Conservation (phyloP, 37 sponge, comb jelly and placozoan genomes). For the Theonella swinhoei region DNA sequence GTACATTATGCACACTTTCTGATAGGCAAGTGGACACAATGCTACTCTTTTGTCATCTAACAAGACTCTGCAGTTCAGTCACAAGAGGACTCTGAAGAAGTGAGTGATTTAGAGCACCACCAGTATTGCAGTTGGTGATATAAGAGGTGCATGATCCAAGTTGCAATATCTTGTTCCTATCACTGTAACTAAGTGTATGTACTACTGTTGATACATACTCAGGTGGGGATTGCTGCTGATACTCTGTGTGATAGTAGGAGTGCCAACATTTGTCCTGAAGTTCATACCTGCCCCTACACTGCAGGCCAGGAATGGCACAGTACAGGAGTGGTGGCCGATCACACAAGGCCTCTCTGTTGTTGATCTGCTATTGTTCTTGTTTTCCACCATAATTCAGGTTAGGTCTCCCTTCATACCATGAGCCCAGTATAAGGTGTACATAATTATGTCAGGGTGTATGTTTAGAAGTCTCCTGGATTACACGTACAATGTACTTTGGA, state of each 20-base stretch:
- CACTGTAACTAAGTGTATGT: neutral
- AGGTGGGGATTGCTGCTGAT: conserved; percentile 73
- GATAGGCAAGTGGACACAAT: no score
- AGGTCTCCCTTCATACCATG: neutral
- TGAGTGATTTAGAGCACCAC: no score
- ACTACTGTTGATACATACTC: neutral
- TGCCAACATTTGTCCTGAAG: conserved; percentile 64
- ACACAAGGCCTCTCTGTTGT: conserved; percentile 33
- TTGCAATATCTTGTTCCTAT: no score
- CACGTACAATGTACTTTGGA: no score
- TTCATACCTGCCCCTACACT: neutral
- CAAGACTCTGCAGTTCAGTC: no score
- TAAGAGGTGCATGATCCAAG: no score
- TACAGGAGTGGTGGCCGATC: conserved; percentile 3
- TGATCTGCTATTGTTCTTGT: conserved; percentile 49
- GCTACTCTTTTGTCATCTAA: no score
- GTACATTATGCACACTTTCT: no score
- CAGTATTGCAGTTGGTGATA: no score
- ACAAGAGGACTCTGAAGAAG: no score
- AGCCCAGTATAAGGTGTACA: neutral
- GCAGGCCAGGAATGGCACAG: neutral
- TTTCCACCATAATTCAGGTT: conserved; percentile 64
- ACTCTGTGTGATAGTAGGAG: conserved; percentile 60
- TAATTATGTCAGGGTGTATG: neutral
- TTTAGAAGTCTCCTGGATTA: neutral